phyloP scores from a whole-genome alignment of 1,140 invertebrate genomes.

The Drepana arcuata region DNA sequence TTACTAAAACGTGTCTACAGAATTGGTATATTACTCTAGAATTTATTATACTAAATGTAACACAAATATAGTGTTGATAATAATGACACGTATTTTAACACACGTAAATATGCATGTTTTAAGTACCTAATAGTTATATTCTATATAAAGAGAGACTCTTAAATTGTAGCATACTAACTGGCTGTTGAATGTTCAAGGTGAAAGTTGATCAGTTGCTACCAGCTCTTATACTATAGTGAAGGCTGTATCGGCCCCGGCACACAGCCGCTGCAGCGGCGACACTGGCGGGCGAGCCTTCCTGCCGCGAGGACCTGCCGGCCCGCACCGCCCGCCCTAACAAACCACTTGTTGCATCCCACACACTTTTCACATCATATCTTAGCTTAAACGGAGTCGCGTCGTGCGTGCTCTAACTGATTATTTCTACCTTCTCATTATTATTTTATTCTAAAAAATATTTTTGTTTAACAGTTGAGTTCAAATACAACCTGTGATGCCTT shows the following conservation, averaged over 20 bases:
- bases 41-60: too few relatives aligned
- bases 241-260: constrained; percentile 32
- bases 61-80: constrained; percentile 14
- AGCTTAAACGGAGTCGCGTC: constrained; percentile 30
- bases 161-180: too few relatives aligned
- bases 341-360: constrained; percentile 65
- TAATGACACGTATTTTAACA: constrained; percentile 19
- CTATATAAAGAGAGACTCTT: too few relatives aligned
- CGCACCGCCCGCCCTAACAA: constrained; percentile 43
- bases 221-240: constrained; percentile 28
- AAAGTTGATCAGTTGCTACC: too few relatives aligned
- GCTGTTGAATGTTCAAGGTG: too few relatives aligned
- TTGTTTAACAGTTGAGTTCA: constrained; percentile 7
- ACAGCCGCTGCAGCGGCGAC: constrained; percentile 25
- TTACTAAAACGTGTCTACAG: too few relatives aligned
- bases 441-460: constrained; percentile 14
- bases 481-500: constrained; percentile 49
- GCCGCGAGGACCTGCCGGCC: constrained; percentile 37
- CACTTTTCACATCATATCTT: constrained; percentile 39
- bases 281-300: constrained; percentile 57
- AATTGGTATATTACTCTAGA: too few relatives aligned
- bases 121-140: too few relatives aligned
- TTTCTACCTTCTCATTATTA: constrained; percentile 7
- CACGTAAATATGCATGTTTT: too few relatives aligned
- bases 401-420: constrained; percentile 41